Conservation (phyloP, 2,113 vertebrate species). For the Ornithorhynchus anatinus region DNA sequence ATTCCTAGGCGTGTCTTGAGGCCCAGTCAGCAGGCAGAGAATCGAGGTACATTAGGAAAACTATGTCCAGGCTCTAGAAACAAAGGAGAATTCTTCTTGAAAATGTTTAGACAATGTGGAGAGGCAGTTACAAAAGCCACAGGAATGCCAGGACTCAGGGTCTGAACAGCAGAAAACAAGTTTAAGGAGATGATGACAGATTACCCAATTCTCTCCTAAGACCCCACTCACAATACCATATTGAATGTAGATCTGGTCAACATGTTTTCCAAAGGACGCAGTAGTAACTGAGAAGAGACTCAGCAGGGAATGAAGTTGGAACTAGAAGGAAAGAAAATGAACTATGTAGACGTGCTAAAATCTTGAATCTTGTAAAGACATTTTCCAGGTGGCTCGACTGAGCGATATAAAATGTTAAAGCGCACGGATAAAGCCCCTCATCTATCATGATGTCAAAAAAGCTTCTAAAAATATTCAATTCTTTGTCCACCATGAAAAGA, state of each 20-base stretch:
- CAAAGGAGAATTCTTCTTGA: conserved; percentile 51
- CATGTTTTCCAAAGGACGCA: conserved; percentile 8
- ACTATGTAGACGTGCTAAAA: conserved; percentile 38
- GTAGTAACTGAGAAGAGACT: conserved; percentile 25
- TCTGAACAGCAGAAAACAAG: conserved; percentile 41
- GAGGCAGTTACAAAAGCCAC: conserved; percentile 55
- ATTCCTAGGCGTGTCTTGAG: too few relatives aligned
- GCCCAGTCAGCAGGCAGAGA: not conserved
- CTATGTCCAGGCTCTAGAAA: not conserved
- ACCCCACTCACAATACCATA: conserved; percentile 18
- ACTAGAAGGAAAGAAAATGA: conserved; percentile 35
- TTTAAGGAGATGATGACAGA: conserved; percentile 60
- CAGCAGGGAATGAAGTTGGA: conserved; percentile 45
- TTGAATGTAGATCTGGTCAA: conserved; percentile 29
- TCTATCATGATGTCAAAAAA: conserved; percentile 52
- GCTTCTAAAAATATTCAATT: conserved; percentile 45
- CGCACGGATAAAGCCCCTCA: conserved; percentile 40
- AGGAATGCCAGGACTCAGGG: conserved; percentile 50
- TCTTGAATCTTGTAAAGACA: conserved; percentile 53
- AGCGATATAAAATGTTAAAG: conserved; percentile 52
- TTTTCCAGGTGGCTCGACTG: conserved; percentile 49
- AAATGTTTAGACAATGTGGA: conserved; percentile 44
- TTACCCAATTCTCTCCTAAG: conserved; percentile 54
- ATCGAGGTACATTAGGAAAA: conserved; percentile 1
- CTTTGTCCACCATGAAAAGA: conserved; percentile 55